Base-by-base conservation (phyloP, 2,113 vertebrate genomes). In the Serinus canaria region DNA sequence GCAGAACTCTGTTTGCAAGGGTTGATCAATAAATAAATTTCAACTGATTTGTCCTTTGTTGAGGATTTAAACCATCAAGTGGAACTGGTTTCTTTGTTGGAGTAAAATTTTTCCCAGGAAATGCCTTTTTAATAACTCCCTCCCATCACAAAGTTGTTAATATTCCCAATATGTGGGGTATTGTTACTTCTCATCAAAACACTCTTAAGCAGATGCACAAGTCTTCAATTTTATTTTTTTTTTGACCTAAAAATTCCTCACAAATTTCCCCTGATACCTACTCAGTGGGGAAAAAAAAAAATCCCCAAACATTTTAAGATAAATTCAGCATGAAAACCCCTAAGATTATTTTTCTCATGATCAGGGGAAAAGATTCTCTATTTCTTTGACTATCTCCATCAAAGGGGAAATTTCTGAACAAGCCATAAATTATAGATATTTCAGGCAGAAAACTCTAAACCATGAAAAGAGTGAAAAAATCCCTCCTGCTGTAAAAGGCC, bases 131-230 rank as follows among this genome's bases (percentile, higher is more conserved):
- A 46, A 28, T 23, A 46, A 28, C 11, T 75, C 25, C 4, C 14
- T 50, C 6, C 8, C 15, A 11, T 28, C 17, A 52, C 22, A 47
- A 56, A 60, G 3, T 13, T 64, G 13, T 52, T 47, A 84, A 24
- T 62, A 62, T 70, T 87, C 41, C 18, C 7, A 58, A 1, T 28
- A n/a, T 4, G 3, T 10, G 13, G 5, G 1, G 1, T 17, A 47
- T 17, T 30, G 12, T 19, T 75, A 16, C 7, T 35, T 43, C 31
- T 37, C 43, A 70, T 24, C 3, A 79, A 90, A 81, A 15, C 2
- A 69, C 4, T 30, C 7, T 13, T 52, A 62, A 58, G 23, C 3
- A 24, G 21, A 31, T 60, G 13, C 6, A 66, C 20, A 17, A 72
- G 10, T 11, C 22, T 50, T 63, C 66, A n/a, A 23, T 72, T 41